phyloP scores from a whole-genome alignment of 2,888 invertebrate genomes.

The Hypercompe scribonia region DNA sequence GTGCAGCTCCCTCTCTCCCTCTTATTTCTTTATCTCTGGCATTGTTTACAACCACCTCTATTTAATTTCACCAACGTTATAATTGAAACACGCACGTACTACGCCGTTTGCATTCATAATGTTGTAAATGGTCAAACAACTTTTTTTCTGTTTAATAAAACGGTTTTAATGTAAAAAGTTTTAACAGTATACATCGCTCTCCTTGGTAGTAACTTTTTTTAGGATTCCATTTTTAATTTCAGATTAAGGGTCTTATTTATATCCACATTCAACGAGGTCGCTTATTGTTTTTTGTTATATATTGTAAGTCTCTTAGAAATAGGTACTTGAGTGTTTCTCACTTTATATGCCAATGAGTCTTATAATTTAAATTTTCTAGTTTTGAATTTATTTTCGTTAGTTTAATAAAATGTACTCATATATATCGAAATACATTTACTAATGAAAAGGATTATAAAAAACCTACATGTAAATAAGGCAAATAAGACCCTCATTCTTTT shows the following conservation, averaged over 20 bases:
- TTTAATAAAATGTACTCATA: too few species aligned
- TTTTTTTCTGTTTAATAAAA: slow-evolving; percentile 61
- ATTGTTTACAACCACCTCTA: slow-evolving; percentile 46
- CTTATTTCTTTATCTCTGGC: slow-evolving; percentile 43
- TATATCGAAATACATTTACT: too few species aligned
- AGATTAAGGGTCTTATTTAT: slow-evolving; percentile 44
- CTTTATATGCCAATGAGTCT: background rate
- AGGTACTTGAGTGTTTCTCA: background rate
- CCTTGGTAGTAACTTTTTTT: slow-evolving; percentile 43
- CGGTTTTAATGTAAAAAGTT: slow-evolving; percentile 67
- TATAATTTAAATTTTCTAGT: too few species aligned
- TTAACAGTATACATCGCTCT: slow-evolving; percentile 54
- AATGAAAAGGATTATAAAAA: too few species aligned
- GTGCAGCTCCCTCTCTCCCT: slow-evolving; percentile 37
- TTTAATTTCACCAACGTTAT: slow-evolving; percentile 57
- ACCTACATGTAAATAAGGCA: too few species aligned
- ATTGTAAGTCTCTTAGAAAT: slow-evolving; percentile 16
- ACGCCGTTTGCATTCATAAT: slow-evolving; percentile 68
- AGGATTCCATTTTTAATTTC: slow-evolving; percentile 50
- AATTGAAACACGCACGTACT: slow-evolving; percentile 70
- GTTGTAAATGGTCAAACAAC: slow-evolving; percentile 60
- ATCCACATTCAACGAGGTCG: slow-evolving; percentile 33
- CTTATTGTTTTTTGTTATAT: slow-evolving; percentile 36
- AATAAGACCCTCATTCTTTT: too few species aligned
- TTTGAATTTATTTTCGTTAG: too few species aligned